A percentile compares a stretch with the other conserved stretches of the same genome.
phyloP scores from a whole-genome alignment of 2,113 vertebrate genomes.

The Sapajus apella region DNA sequence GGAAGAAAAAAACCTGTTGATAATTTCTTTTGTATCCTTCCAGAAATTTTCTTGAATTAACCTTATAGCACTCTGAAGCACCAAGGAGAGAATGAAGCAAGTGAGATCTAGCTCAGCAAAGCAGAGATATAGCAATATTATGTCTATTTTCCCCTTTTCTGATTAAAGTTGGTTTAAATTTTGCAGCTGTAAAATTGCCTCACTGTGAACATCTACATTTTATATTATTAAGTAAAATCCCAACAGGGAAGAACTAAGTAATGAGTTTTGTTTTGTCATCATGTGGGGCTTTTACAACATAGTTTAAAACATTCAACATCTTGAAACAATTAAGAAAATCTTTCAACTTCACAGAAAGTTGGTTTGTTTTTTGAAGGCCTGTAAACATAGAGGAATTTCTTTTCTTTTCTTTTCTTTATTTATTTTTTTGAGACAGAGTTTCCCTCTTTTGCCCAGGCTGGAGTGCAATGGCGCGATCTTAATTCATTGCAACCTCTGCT shows the following conservation, averaged over 20 bases:
- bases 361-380: constrained; percentile 61
- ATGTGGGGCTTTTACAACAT: constrained; percentile 52
- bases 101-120: constrained; percentile 6
- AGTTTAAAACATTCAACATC: constrained; percentile 57
- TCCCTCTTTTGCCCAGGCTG: no score
- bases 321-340: constrained; percentile 69
- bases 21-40: neutral
- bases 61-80: constrained; percentile 4
- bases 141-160: neutral
- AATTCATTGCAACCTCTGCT: no score
- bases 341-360: constrained; percentile 61
- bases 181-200: neutral
- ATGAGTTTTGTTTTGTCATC: constrained; percentile 57
- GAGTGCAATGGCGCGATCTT: no score
- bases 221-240: constrained; percentile 58
- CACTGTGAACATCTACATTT: neutral
- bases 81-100: neutral
- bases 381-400: constrained; percentile 56
- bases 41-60: constrained; percentile 48
- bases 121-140: neutral
- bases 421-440: no score
- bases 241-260: constrained; percentile 30
- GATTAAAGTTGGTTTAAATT: constrained; percentile 19
- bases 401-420: constrained; percentile 1
- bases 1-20: neutral